phyloP scores from a whole-genome alignment of 2,113 vertebrate species.

The Raphicerus campestris region DNA sequence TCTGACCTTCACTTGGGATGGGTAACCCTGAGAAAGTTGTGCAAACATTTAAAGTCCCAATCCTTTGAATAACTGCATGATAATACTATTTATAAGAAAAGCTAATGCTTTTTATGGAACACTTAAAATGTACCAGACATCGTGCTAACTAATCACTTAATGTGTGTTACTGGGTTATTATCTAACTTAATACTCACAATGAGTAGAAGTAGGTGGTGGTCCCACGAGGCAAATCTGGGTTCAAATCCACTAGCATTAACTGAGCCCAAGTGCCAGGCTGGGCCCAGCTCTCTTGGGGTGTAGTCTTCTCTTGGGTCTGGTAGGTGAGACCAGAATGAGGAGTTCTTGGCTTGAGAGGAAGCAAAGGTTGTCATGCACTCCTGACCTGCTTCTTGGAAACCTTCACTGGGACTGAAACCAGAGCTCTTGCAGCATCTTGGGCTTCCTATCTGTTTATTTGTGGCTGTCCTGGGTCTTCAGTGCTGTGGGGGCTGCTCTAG shows the following conservation, averaged over 20 bases:
- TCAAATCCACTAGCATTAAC: not conserved
- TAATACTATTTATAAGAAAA: not conserved
- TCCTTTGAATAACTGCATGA: not conserved
- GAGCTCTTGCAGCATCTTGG: not conserved
- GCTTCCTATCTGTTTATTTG: not conserved
- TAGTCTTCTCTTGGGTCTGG: not conserved
- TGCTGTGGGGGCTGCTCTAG: not conserved
- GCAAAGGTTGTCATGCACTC: not conserved
- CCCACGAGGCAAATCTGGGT: not conserved
- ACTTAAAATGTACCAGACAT: not conserved
- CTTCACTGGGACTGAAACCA: not conserved
- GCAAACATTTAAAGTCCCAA: not conserved
- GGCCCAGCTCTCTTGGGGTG: not conserved
- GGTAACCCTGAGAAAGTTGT: not conserved
- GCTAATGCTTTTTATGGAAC: not conserved
- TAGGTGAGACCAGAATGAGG: not conserved
- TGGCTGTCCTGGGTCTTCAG: not conserved
- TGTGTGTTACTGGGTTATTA: not conserved
- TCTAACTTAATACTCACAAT: not conserved
- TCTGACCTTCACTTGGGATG: not conserved
- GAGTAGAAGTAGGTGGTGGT: not conserved
- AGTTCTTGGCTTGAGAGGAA: not conserved
- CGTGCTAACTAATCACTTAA: not conserved
- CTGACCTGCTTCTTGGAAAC: not conserved
- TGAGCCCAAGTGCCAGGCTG: not conserved